Evolutionary conservation across 2,113 vertebrate genomes (phyloP), one percentile per base, ranked within the genome.

Genomic region (Sterna hirundo): DNA sequence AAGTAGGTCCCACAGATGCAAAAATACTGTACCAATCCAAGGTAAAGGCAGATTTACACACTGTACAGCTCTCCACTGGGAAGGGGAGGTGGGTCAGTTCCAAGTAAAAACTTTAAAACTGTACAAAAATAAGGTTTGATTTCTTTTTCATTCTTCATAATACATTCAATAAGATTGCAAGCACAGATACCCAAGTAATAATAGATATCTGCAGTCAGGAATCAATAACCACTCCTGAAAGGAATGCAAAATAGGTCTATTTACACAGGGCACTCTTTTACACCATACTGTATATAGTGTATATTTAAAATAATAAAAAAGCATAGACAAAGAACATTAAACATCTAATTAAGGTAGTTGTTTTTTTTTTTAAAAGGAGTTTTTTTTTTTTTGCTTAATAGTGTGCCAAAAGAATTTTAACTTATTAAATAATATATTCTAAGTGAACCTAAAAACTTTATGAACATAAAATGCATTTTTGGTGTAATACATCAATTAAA

Each of bases 391-490:
- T 97, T 96, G 97, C 96, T 98, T 98, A 97, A 98, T 98, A 98
- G 97, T 98, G 98, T 98, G 98, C 97, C 98, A 98, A 97, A 98
- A 97, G 97, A 97, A 97, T 97, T 98, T 98, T 98, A 99, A 98
- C 97, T 97, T 99, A 98, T 98, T 98, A 98, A 99, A 99, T 98
- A 98, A 98, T 98, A 98, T 98, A 98, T 98, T 98, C 98, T 98
- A 98, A 97, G 97, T 98, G 97, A 98, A 97, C 95, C 98, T 98
- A n/a, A n/a, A 98, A 98, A 98, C 97, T 98, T 98, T 98, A 98
- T 98, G 97, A 98, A 98, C 98, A 98, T 98, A 98, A 98, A 98
- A 98, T 97, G 98, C 95, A 96, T 98, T 98, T 98, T 98, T 99
- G 98, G 98, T 98, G 98, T 98, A 98, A 98, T 98, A 98, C 97